Evolutionary conservation across 2,113 vertebrate species (phyloP), one percentile per base, ranked within the genome.

Genomic region (Synodontis membranacea): DNA sequence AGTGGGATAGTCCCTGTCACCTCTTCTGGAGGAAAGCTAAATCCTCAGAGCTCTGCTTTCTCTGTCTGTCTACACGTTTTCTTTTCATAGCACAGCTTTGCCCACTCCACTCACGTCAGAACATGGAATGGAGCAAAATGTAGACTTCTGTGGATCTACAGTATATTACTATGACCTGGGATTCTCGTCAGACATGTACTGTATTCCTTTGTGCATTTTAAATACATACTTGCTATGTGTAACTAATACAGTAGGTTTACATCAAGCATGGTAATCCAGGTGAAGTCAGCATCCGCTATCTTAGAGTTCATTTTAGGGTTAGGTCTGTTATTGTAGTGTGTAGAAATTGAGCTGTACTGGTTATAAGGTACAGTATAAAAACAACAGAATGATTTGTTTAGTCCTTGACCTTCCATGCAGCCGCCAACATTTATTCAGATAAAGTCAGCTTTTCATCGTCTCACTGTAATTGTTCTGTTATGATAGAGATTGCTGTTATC

Each of bases 1-100:
- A 85, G 74, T 79, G 83, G 86, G 83, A 86, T 58, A 46, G 37
- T 80, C 81, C 72, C 86, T 42, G 81, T 78, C 81, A 52, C 34
- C 70, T 80, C 70, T 56, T 87, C 82, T 84, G 58, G 42, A 46
- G 42, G 74, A 85, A 39, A 28, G 56, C 31, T 85, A 48, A 78
- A 78, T 58, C 60, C 80, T 37, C n/a, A 82, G 48, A 66, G 21
- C 74, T 75, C 62, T 37, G 39, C 1, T 52, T 80, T 60, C 23
- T 76, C 44, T 85, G 10, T 84, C 39, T 80, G 25, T 75, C 44
- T 42, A 52, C 68, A 75, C 66, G 44, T 68, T 50, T 85, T 44
- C 25, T 12, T 44, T 84, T 84, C 56, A 37, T 56, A 80, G 31
- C 46, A 44, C 52, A 31, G 52, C 8, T 42, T 56, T 80, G 2